Percentiles rank a stretch among this genome's conserved stretches.
Conservation (phyloP, 2,888 invertebrate species). For the Eupeodes latifasciatus region DNA sequence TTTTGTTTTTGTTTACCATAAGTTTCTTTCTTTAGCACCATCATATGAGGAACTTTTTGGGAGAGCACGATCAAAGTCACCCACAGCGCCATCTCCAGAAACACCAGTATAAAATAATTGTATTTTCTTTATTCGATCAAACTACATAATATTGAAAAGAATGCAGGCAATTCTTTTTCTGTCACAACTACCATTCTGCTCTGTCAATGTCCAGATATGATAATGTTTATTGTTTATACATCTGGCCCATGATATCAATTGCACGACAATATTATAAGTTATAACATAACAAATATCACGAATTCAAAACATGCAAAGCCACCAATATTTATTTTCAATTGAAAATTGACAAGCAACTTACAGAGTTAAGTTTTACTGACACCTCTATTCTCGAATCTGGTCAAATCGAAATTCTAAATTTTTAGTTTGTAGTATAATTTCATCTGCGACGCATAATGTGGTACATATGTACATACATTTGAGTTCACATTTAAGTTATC, state of each 20-base stretch:
- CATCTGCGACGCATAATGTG: background rate
- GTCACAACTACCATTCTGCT: background rate
- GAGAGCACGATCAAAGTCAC: slow-evolving; percentile 76
- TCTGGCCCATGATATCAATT: slow-evolving; percentile 46
- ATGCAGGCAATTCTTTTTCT: slow-evolving; percentile 49
- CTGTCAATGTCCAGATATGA: background rate
- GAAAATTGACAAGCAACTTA: background rate
- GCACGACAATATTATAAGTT: background rate
- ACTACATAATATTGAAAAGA: slow-evolving; percentile 14
- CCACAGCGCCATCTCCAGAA: slow-evolving; percentile 64
- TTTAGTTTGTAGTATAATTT: background rate
- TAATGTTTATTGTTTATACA: background rate
- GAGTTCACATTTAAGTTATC: background rate
- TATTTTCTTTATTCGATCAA: background rate
- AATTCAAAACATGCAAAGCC: background rate
- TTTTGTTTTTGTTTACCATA: background rate
- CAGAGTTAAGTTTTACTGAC: background rate
- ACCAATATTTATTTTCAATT: slow-evolving; percentile 14
- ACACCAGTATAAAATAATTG: slow-evolving; percentile 41
- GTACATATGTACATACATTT: background rate
- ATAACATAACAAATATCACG: background rate
- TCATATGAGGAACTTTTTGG: slow-evolving; percentile 84
- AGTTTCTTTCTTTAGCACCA: slow-evolving; percentile 79
- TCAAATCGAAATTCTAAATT: background rate
- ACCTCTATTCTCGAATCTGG: background rate